A percentile compares a stretch with the other conserved stretches of the same genome.
Evolutionary conservation across 1,140 invertebrate genomes (phyloP).

Genomic region (Camponotus pennsylvanicus): DNA sequence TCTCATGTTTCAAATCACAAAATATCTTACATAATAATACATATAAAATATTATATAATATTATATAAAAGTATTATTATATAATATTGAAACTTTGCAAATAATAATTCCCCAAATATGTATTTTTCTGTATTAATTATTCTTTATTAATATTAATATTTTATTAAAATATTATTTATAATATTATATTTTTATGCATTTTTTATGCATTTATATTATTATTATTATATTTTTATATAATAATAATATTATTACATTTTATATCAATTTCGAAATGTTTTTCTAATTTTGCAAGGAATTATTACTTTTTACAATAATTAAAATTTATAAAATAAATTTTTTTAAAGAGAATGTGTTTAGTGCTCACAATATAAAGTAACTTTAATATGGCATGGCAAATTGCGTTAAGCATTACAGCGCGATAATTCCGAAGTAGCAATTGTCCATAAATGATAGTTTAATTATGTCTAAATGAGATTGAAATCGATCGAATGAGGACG

Average conservation of each 20-base stretch:
- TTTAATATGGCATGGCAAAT: constrained; percentile 13
- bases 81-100: background rate
- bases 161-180: background rate
- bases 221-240: background rate
- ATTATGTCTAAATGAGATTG: constrained; percentile 43
- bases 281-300: background rate
- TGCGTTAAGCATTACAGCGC: constrained; percentile 8
- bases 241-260: background rate
- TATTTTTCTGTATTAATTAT: background rate
- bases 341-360: background rate
- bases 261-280: background rate
- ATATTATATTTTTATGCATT: constrained; percentile 2
- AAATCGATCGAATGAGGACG: constrained; percentile 2
- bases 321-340: background rate
- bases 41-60: too few species aligned
- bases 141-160: background rate
- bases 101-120: background rate
- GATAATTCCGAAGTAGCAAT: constrained; percentile 22
- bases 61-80: too few species aligned
- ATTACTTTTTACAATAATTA: background rate
- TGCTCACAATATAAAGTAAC: constrained; percentile 18
- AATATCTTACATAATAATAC: background rate
- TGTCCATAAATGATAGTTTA: constrained; percentile 14
- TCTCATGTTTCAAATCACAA: background rate
- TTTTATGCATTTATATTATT: background rate